Conservation (phyloP, 2,888 invertebrate genomes). For the Drosophila flavopinicola region DNA sequence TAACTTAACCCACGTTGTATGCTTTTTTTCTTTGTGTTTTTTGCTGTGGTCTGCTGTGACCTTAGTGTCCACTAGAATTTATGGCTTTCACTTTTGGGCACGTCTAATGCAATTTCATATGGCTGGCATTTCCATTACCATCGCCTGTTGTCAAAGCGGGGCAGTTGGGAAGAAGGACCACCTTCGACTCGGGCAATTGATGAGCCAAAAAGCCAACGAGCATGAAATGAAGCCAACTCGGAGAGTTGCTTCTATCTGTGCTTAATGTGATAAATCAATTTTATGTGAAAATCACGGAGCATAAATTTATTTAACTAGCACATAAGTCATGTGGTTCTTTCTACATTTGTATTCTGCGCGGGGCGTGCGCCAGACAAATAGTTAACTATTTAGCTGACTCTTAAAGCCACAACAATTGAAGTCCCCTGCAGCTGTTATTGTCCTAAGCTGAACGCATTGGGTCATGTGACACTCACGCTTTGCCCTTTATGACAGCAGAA, state of each 20-base stretch:
- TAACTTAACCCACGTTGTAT: slow-evolving; percentile 60
- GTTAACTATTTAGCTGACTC: slow-evolving; percentile 29
- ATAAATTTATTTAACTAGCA: slow-evolving; percentile 81
- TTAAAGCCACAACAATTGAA: slow-evolving; percentile 41
- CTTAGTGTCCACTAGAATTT: slow-evolving; percentile 59
- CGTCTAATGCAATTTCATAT: slow-evolving; percentile 77
- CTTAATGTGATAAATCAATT: slow-evolving; percentile 82
- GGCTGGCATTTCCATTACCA: slow-evolving; percentile 53
- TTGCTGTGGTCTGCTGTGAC: slow-evolving; percentile 30
- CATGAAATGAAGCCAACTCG: slow-evolving; percentile 75
- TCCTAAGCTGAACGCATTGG: slow-evolving; percentile 29
- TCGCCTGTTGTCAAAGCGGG: slow-evolving; percentile 34
- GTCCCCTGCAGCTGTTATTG: slow-evolving; percentile 7
- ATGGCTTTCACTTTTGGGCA: slow-evolving; percentile 58
- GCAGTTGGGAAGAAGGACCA: neutral
- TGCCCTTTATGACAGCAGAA: slow-evolving; percentile 45
- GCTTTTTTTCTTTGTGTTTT: slow-evolving; percentile 22
- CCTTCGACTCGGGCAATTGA: slow-evolving; percentile 65
- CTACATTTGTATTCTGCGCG: slow-evolving; percentile 32
- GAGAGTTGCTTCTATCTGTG: slow-evolving; percentile 41
- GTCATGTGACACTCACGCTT: slow-evolving; percentile 46
- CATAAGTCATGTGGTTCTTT: slow-evolving; percentile 69
- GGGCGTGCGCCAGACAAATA: slow-evolving; percentile 23
- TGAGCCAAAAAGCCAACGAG: slow-evolving; percentile 79
- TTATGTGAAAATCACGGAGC: slow-evolving; percentile 81